Evolutionary conservation across 2,888 invertebrate species (phyloP), one percentile per base, ranked within the genome.

Genomic region (Tethea ocularis): DNA sequence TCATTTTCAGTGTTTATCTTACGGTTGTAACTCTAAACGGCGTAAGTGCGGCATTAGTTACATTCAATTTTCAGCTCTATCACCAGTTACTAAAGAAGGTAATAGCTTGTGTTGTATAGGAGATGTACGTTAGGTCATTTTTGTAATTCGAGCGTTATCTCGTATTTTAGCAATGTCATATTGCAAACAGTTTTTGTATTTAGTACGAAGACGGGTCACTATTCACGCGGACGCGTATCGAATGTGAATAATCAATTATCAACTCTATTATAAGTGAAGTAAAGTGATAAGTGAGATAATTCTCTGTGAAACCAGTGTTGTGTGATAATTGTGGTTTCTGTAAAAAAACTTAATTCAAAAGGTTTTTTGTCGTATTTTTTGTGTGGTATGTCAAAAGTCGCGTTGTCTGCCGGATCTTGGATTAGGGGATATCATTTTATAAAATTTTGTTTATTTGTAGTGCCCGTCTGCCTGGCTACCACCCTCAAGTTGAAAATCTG

Each of bases 161-260:
- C 84, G 82, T 79, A 82, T 89, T 86, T 79, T 88, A 88, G 88
- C 88, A 88, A 87, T 91, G 91, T 90, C 87, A 88, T 89, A 91
- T 82, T 84, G 84, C 87, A 87, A 87, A 33, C 33, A 87, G 82
- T 85, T 71, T 83, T 82, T 81, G 77, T 80, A 72, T 75, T 77
- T 78, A 75, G 80, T 78, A 58, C 58, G 60, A 66, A 68, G 46
- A 20, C n/a, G 46, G 20, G 2, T 72, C 73, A 72, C 64, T 62
- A 63, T 59, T 62, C 61, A 57, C 61, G 72, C 52, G 54, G 20
- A 54, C 54, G 33, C 1, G 36, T 54, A 20, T 20, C 10, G n/a
- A 17, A 10, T 20, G n/a, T n/a, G n/a, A 2, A 46, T 0, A 46
- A 20, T 20, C 20, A n/a, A 38, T 38, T 38, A 38, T 38, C n/a